Conservation (phyloP, 1,140 invertebrate genomes). For the Apis mellifera region DNA sequence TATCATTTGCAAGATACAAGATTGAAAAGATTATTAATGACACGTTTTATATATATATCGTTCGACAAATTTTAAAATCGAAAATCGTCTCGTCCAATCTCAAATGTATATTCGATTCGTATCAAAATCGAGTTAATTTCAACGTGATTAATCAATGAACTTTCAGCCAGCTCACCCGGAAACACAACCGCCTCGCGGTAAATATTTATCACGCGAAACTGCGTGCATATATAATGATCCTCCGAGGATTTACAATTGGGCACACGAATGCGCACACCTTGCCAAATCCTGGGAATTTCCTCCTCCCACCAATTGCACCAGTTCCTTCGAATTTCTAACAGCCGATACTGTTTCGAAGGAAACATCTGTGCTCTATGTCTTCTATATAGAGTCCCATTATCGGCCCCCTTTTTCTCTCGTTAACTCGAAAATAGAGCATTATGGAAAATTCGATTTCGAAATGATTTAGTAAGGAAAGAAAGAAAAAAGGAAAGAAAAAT, state of each 20-base stretch:
- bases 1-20: too few relatives aligned
- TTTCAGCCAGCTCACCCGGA: neutral
- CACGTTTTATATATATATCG: too few relatives aligned
- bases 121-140: neutral
- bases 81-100: neutral
- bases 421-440: neutral
- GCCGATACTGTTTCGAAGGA: neutral
- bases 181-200: neutral
- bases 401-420: neutral
- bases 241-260: neutral
- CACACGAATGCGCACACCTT: neutral
- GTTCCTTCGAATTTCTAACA: conserved; percentile 6
- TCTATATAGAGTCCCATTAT: neutral
- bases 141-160: neutral
- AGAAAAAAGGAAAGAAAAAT: too few relatives aligned
- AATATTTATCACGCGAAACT: conserved; percentile 20
- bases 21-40: too few relatives aligned
- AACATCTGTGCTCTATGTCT: neutral
- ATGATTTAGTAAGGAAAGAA: too few relatives aligned
- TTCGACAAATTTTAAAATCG: too few relatives aligned
- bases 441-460: neutral
- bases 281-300: neutral
- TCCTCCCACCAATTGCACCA: neutral
- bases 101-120: neutral
- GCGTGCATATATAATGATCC: neutral